Conservation (phyloP, 2,888 invertebrate species). For the Corbicula japonica region DNA sequence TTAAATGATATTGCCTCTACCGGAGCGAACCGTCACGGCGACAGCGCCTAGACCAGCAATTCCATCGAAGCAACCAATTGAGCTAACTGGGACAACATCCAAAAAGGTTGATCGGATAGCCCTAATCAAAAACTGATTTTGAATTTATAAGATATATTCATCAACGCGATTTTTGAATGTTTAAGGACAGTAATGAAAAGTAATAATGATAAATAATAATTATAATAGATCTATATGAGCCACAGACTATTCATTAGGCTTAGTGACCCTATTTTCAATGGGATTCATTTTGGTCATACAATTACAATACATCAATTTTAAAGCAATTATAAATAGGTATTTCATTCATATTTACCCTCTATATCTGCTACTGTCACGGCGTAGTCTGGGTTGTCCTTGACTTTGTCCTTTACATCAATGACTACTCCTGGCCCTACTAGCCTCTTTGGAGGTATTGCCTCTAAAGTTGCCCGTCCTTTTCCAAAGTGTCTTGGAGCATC, state of each 20-base stretch:
- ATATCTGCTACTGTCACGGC: constrained; percentile 82
- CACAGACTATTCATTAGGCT: too few relatives aligned
- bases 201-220: neutral
- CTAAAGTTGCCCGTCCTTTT: constrained; percentile 87
- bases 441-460: constrained; percentile 87
- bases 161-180: neutral
- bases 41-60: too few relatives aligned
- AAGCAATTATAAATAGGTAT: neutral
- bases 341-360: constrained; percentile 42
- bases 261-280: too few relatives aligned
- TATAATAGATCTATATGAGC: neutral
- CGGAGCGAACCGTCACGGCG: too few relatives aligned
- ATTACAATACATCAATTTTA: neutral
- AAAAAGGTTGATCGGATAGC: too few relatives aligned
- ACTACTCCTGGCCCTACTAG: constrained; percentile 85
- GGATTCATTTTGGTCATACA: neutral
- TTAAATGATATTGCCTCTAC: too few relatives aligned
- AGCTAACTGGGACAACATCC: too few relatives aligned
- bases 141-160: too few relatives aligned
- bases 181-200: neutral
- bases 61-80: too few relatives aligned
- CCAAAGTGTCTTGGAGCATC: constrained; percentile 89
- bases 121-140: too few relatives aligned
- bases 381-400: constrained; percentile 53
- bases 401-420: constrained; percentile 70